Conservation (phyloP, 2,888 invertebrate genomes). For the Congeria kusceri region DNA sequence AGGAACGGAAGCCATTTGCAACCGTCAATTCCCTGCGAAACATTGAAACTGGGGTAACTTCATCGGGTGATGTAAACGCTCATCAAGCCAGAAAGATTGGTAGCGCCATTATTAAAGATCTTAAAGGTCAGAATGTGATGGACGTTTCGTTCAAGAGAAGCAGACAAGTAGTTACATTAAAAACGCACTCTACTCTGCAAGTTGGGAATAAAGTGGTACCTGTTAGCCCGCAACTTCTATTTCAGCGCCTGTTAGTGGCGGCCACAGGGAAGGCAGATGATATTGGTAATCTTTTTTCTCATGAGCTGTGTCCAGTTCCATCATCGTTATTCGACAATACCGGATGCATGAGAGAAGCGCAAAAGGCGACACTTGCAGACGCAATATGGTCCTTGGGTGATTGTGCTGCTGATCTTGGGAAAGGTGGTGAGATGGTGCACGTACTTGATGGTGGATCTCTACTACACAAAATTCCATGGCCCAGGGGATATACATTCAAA, state of each 20-base stretch:
- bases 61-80: constrained; percentile 54
- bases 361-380: constrained; percentile 42
- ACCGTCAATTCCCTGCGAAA: constrained; percentile 38
- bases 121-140: constrained; percentile 41
- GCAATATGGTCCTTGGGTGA: constrained; percentile 40
- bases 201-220: constrained; percentile 47
- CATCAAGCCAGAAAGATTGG: constrained; percentile 56
- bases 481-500: constrained; percentile 29
- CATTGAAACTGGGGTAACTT: constrained; percentile 58
- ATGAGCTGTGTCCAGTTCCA: constrained; percentile 23
- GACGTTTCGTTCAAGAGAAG: constrained; percentile 48
- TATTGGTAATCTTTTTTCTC: background rate
- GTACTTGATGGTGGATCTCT: constrained; percentile 57
- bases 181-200: constrained; percentile 25
- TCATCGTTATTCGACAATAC: constrained; percentile 52
- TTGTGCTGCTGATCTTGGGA: constrained; percentile 6
- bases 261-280: constrained; percentile 18
- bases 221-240: constrained; percentile 63
- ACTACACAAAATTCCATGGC: constrained; percentile 53
- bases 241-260: constrained; percentile 59
- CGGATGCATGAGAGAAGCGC: constrained; percentile 23
- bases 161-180: constrained; percentile 50
- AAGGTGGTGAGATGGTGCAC: background rate
- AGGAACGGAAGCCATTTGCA: constrained; percentile 47
- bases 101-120: constrained; percentile 37